Evolutionary conservation across 2,888 invertebrate genomes (phyloP).

Genomic region (Ptychoptera contaminata): DNA sequence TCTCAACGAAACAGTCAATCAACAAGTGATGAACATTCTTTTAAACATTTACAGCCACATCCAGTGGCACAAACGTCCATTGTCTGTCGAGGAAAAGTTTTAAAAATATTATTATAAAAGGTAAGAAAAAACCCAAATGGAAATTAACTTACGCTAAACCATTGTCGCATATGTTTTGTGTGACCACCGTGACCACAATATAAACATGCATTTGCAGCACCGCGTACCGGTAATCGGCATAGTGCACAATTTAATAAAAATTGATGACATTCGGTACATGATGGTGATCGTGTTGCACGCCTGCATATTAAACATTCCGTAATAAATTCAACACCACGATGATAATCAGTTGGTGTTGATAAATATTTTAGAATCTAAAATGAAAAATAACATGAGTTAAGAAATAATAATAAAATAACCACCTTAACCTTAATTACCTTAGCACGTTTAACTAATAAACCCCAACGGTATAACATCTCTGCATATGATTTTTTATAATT

Average conservation of each 20-base stretch:
- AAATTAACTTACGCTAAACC: constrained; percentile 43
- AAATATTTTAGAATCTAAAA: constrained; percentile 43
- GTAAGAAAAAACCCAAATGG: neutral
- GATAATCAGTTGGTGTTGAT: constrained; percentile 30
- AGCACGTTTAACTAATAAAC: constrained; percentile 61
- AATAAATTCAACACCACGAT: constrained; percentile 53
- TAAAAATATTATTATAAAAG: neutral
- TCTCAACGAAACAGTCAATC: too few relatives aligned
- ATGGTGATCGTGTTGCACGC: constrained; percentile 46
- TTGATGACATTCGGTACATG: constrained; percentile 57
- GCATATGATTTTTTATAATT: constrained; percentile 77
- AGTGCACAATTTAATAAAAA: constrained; percentile 66
- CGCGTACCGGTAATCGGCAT: constrained; percentile 75
- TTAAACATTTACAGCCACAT: constrained; percentile 79
- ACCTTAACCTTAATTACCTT: too few relatives aligned
- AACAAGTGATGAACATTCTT: constrained; percentile 38
- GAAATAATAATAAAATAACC: constrained; percentile 36
- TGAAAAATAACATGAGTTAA: neutral
- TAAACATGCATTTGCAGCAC: constrained; percentile 69
- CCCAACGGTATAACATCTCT: constrained; percentile 76
- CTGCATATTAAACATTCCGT: constrained; percentile 57
- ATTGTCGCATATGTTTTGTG: constrained; percentile 62
- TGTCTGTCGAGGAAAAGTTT: constrained; percentile 27
- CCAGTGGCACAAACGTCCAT: constrained; percentile 76
- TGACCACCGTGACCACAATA: constrained; percentile 92